phyloP scores from a whole-genome alignment of 2,888 invertebrate species.

The Theodoxus fluviatilis region DNA sequence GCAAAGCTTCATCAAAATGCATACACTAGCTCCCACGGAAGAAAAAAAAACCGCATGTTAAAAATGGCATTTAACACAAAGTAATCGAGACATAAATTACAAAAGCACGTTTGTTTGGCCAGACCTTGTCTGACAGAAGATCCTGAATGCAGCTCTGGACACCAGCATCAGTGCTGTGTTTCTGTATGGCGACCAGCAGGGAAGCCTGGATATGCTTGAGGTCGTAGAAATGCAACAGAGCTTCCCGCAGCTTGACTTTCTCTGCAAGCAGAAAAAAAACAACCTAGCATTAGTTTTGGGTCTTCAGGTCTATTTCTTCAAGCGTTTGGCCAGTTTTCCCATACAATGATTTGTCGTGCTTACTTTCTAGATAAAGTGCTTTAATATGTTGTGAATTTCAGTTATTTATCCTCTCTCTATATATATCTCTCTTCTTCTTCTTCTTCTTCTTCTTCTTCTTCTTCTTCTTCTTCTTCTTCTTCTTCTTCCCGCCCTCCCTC shows the following conservation, averaged over 20 bases:
- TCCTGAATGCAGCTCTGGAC: constrained; percentile 22
- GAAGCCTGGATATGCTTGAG: constrained; percentile 41
- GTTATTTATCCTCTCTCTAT: no score
- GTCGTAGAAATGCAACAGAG: constrained; percentile 42
- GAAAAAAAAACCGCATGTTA: not conserved
- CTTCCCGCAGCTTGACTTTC: constrained; percentile 22
- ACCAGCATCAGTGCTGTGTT: constrained; percentile 18
- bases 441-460: no score
- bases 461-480: no score
- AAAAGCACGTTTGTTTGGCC: not conserved
- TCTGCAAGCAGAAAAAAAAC: constrained; percentile 10
- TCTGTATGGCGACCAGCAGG: constrained; percentile 33
- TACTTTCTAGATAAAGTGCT: no score
- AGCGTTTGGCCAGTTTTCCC: no score
- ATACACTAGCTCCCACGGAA: constrained; percentile 31
- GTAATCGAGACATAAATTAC: not conserved
- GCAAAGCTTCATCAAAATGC: no score
- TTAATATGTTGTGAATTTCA: no score
- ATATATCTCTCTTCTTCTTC: no score
- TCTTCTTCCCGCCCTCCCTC: no score
- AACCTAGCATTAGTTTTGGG: no score
- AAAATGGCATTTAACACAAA: not conserved
- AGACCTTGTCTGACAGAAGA: constrained; percentile 35
- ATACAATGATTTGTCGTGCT: no score
- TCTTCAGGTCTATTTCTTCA: no score